Conservation (phyloP, 1,140 invertebrate species). For the Antheraea pernyi region DNA sequence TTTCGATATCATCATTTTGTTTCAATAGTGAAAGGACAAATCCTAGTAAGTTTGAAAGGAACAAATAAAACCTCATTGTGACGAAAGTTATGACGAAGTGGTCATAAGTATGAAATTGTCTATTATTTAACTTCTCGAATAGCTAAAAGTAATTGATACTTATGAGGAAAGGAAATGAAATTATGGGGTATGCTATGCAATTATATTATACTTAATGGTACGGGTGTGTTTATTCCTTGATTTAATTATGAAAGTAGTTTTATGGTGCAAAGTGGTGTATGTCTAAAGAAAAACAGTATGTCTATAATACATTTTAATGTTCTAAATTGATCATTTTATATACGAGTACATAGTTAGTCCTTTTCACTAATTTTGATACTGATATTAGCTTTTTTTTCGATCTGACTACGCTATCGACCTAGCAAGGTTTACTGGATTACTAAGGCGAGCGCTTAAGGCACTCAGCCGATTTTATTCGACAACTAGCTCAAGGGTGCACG, state of each 20-base stretch:
- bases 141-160: neutral
- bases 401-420: too few relatives aligned
- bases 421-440: too few relatives aligned
- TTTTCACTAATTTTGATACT: too few relatives aligned
- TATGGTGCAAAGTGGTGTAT: neutral
- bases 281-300: too few relatives aligned
- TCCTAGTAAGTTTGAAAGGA: neutral
- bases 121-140: neutral
- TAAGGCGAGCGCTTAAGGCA: too few relatives aligned
- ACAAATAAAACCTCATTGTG: neutral
- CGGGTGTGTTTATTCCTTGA: neutral
- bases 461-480: too few relatives aligned
- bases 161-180: neutral
- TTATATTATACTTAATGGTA: neutral
- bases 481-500: too few relatives aligned
- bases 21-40: neutral
- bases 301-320: too few relatives aligned
- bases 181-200: neutral
- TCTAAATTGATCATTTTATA: too few relatives aligned
- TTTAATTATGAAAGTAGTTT: neutral
- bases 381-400: too few relatives aligned
- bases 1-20: constrained; percentile 25
- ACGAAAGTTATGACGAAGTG: neutral
- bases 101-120: neutral
- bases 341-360: too few relatives aligned